These are phyloP conservation scores for Drosophila demipolita DNA, from an alignment of 2,888 invertebrate genomes.

Conservation along the genomic window DNA sequence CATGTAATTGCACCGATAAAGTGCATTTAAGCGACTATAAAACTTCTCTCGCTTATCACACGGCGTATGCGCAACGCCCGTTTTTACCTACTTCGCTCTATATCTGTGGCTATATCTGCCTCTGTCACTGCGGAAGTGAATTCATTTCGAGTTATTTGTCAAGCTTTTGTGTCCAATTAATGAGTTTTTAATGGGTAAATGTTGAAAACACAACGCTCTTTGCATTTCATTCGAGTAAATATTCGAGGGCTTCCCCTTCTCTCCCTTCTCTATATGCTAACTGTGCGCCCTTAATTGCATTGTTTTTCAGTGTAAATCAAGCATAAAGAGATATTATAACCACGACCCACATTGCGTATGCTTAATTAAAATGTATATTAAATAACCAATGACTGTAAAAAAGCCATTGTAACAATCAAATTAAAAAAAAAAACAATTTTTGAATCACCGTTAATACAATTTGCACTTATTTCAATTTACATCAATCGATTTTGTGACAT, in stretches of 20 bases:
- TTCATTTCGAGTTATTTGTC: conserved; percentile 74
- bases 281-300: conserved; percentile 61
- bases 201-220: conserved; percentile 66
- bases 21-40: conserved; percentile 58
- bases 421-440: conserved; percentile 40
- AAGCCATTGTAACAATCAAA: background rate
- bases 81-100: background rate
- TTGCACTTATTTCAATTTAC: conserved; percentile 21
- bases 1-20: conserved; percentile 70
- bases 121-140: conserved; percentile 51
- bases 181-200: conserved; percentile 77
- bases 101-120: background rate
- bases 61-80: conserved; percentile 47
- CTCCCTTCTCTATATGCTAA: background rate
- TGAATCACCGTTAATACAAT: conserved; percentile 54
- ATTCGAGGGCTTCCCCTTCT: conserved; percentile 16
- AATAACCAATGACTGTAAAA: conserved; percentile 35
- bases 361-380: conserved; percentile 72
- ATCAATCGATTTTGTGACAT: conserved; percentile 14
- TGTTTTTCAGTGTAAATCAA: conserved; percentile 67
- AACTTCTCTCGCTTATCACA: conserved; percentile 44
- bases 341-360: conserved; percentile 59
- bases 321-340: conserved; percentile 70
- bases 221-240: conserved; percentile 54
- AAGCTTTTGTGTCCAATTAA: conserved; percentile 73